Evolutionary conservation across 1,140 invertebrate species (phyloP), one percentile per base, ranked within the genome.

Genomic region (Metaphire vulgaris): DNA sequence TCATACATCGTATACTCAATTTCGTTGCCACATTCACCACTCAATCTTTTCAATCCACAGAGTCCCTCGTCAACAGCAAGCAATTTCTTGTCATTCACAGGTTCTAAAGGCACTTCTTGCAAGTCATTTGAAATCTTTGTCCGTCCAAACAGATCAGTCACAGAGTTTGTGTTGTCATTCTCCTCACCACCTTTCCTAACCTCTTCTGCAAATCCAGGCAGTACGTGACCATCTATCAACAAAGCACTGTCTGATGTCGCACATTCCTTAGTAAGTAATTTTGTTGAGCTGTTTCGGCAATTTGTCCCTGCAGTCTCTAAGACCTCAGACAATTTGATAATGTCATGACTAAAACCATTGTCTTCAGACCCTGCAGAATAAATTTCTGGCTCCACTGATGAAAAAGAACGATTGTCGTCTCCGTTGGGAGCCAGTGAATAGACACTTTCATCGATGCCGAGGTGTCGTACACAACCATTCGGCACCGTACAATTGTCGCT

Each of bases 1-100:
- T 94, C 89, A 88, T 96, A 93, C 82, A 92, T 90, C 81, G 92
- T 89, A 89, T 92, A 92, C 28, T 80, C 77, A 67, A 88, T 83
- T 16, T 77, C 80, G 34, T 75, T 56, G 41, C 21, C 21, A 21
- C 41, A 56, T 21, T 12, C 6, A 21, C 41, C 41, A 21, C 41
- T 56, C 41, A 12, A 6, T 12, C 6, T 21, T 21, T 12, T 56
- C 21, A 12, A 6, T 21, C 41, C 41, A 56, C 41, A 6, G 21
- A 6, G 6, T 56, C 6, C 21, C 41, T 56, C 41, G 6, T 56
- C 41, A 6, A 56, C 41, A 6, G 41, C 6, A 56, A 56, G 41
- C 41, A 56, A 56, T 6, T 21, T 56, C 41, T 56, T 21, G 21
- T 6, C 41, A 12, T 56, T 56, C 41, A 56, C 6, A 6, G 21